These are phyloP conservation scores for Eurytoma californica DNA, from an alignment of 2,888 invertebrate species.

Conservation along the genomic window DNA sequence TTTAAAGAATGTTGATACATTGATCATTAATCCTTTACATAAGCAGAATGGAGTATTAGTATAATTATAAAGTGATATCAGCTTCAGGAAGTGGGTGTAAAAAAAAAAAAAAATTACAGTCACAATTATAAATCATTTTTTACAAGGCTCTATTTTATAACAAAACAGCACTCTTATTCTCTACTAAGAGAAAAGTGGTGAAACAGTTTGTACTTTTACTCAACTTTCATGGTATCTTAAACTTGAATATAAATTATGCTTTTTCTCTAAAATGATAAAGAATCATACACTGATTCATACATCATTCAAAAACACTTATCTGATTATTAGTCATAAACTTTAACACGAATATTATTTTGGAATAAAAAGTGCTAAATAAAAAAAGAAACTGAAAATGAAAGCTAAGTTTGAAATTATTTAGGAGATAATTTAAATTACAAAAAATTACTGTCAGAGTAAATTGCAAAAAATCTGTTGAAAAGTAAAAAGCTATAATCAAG, in stretches of 20 bases:
- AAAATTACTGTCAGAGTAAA: too few relatives aligned
- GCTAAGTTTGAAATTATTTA: too few relatives aligned
- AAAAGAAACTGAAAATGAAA: too few relatives aligned
- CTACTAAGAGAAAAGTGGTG: constrained; percentile 12
- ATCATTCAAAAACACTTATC: not conserved
- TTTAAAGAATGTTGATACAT: constrained; percentile 6
- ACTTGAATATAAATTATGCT: constrained; percentile 5
- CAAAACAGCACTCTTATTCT: constrained; percentile 7
- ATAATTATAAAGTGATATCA: constrained; percentile 51
- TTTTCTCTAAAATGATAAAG: constrained; percentile 11
- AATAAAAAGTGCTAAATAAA: too few relatives aligned
- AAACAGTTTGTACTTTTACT: constrained; percentile 36
- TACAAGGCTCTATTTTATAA: constrained; percentile 41
- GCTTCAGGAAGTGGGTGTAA: constrained; percentile 45
- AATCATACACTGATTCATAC: not conserved
- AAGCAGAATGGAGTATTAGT: constrained; percentile 20
- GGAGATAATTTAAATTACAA: too few relatives aligned
- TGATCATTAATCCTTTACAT: constrained; percentile 52
- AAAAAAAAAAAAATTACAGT: constrained; percentile 38
- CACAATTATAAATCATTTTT: constrained; percentile 46
- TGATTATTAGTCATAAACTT: not conserved
- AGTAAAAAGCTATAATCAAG: too few relatives aligned
- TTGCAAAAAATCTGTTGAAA: too few relatives aligned
- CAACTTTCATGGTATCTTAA: constrained; percentile 13
- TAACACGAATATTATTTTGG: too few relatives aligned